phyloP scores from a whole-genome alignment of 2,797 vertebrate species.

The Poecilia velifera region DNA sequence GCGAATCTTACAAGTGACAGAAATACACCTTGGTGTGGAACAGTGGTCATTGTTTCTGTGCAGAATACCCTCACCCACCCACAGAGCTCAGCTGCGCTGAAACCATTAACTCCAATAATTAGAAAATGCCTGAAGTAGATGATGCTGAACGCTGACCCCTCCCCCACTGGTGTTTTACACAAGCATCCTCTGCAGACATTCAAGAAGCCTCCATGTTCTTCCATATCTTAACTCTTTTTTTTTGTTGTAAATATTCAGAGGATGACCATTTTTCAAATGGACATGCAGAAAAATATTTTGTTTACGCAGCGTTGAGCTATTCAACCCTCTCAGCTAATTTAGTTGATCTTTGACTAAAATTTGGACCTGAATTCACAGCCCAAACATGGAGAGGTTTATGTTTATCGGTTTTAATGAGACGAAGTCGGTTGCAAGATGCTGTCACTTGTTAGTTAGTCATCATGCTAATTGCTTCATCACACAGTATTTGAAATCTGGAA shows the following conservation, averaged over 20 bases:
- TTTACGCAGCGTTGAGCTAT: not conserved
- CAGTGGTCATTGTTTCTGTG: conserved; percentile 12
- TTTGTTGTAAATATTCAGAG: not conserved
- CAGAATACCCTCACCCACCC: not conserved
- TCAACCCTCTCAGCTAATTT: not conserved
- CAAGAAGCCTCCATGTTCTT: not conserved
- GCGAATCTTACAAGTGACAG: not conserved
- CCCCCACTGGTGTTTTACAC: not conserved
- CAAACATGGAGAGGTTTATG: conserved; percentile 1
- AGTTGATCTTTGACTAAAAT: not conserved
- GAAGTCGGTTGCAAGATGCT: not conserved
- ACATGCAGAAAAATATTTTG: not conserved
- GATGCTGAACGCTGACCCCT: conserved; percentile 6
- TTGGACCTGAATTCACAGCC: not conserved
- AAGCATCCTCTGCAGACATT: not conserved
- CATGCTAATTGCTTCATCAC: not conserved
- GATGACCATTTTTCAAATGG: not conserved
- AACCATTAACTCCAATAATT: conserved; percentile 18
- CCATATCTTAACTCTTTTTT: not conserved
- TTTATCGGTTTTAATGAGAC: not conserved
- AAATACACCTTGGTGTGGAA: not conserved
- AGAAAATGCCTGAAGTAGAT: conserved; percentile 17
- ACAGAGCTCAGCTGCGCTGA: conserved; percentile 9
- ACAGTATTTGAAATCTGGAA: not conserved
- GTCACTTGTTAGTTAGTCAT: not conserved